These are phyloP conservation scores for Agraylea sexmaculata DNA, from an alignment of 1,140 invertebrate genomes.

Conservation along the genomic window DNA sequence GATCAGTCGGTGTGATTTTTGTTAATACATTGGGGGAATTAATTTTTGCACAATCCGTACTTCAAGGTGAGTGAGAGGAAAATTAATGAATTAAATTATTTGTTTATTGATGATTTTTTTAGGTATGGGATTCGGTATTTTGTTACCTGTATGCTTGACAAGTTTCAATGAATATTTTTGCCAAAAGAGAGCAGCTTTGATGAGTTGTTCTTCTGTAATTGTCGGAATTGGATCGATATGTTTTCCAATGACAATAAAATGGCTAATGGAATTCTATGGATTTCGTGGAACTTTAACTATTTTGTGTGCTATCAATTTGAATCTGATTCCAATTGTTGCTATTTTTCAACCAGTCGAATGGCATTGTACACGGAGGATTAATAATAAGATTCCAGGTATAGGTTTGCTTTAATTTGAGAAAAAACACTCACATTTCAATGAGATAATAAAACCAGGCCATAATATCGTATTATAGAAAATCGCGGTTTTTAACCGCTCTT, in stretches of 20 bases:
- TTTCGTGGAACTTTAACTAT: conserved; percentile 43
- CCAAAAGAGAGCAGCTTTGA: conserved; percentile 34
- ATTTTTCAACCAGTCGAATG: conserved; percentile 50
- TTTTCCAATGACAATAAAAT: conserved; percentile 32
- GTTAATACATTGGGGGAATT: conserved; percentile 32
- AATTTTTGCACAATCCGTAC: conserved; percentile 31
- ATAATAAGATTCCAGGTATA: too few relatives aligned
- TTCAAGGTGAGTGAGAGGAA: conserved; percentile 29
- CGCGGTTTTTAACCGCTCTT: too few relatives aligned
- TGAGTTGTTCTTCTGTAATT: conserved; percentile 36
- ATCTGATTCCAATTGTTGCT: conserved; percentile 42
- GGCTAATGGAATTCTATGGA: conserved; percentile 34
- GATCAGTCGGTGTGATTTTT: conserved; percentile 41
- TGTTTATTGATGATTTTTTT: conserved; percentile 11
- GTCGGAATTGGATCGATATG: conserved; percentile 36
- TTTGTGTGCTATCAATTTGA: conserved; percentile 40
- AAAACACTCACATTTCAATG: too few relatives aligned
- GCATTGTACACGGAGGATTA: conserved; percentile 35
- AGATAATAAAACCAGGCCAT: too few relatives aligned
- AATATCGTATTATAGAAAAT: too few relatives aligned
- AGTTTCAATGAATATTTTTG: conserved; percentile 41
- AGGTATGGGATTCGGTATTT: conserved; percentile 38
- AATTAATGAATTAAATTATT: conserved; percentile 2
- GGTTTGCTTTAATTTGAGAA: too few relatives aligned
- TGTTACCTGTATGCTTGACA: conserved; percentile 37